These are phyloP conservation scores for Mythimna pallens DNA, from an alignment of 2,888 invertebrate species.

Conservation along the genomic window DNA sequence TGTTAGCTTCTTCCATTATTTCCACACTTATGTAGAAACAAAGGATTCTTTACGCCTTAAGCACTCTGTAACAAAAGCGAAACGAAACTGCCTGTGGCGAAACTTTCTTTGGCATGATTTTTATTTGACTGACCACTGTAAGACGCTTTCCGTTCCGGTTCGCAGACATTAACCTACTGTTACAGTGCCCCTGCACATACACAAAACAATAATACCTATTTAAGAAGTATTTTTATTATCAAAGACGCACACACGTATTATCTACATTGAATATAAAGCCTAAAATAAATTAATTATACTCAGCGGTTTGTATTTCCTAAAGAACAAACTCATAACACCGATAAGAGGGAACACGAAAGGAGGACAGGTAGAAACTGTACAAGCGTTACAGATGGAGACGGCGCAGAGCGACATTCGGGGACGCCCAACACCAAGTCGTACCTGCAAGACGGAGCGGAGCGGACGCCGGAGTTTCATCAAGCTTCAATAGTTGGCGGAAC, in stretches of 20 bases:
- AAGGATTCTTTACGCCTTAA: conserved; percentile 22
- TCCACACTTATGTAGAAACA: conserved; percentile 30
- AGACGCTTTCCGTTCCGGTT: conserved; percentile 14
- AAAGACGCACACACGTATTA: not conserved
- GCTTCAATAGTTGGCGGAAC: conserved; percentile 83
- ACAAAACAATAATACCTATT: not conserved
- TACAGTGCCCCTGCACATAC: not conserved
- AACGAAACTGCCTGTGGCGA: conserved; percentile 4
- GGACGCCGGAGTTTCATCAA: conserved; percentile 80
- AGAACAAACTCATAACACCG: conserved; percentile 23
- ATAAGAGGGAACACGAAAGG: conserved; percentile 31
- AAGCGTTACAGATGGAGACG: conserved; percentile 21
- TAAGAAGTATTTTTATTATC: not conserved
- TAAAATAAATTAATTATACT: not conserved
- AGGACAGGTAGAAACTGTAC: conserved; percentile 33
- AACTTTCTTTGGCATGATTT: conserved; percentile 12
- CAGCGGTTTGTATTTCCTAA: not conserved
- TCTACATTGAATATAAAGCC: not conserved
- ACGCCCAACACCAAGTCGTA: conserved; percentile 52
- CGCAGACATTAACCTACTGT: not conserved
- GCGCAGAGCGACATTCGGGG: conserved; percentile 6
- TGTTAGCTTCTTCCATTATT: conserved; percentile 34
- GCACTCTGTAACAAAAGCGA: conserved; percentile 19
- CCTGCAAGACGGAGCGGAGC: conserved; percentile 65
- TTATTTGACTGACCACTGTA: not conserved